Base-by-base conservation (phyloP, 2,888 invertebrate genomes). In the Xylophagus ater region DNA sequence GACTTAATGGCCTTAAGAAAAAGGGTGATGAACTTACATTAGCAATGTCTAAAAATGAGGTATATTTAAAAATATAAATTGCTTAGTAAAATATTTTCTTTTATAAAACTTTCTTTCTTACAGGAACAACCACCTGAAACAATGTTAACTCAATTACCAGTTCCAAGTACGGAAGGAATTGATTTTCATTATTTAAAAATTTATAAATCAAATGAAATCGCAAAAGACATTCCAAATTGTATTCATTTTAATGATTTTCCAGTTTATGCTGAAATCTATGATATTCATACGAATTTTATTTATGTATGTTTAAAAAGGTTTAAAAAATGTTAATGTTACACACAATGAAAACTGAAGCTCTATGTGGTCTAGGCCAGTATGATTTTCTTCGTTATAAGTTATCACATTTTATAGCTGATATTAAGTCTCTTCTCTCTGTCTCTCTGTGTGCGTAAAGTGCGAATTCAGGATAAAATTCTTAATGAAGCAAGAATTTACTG, bases 281-380 rank as follows among this genome's bases (percentile, higher is more conserved):
- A 84, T 57, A 66, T 88, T 34, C 78, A 81, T 48, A 82, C 85
- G 2, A 84, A 83, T 62, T 89, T 90, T 61, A 77, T 87, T 47
- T 81, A 85, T 64, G 87, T 88, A 62, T 72, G 78, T 73, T 51
- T 26, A 17, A 31, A n/a, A n/a, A n/a, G n/a, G n/a, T n/a, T n/a
- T 38, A n/a, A n/a, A n/a, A n/a, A n/a, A n/a, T n/a, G n/a, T n/a
- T n/a, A n/a, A n/a, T n/a, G n/a, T n/a, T n/a, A n/a, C n/a, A n/a
- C n/a, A n/a, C n/a, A n/a, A n/a, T n/a, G n/a, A n/a, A n/a, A n/a
- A n/a, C 44, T 14, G 13, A 44, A 4, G 24, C 18, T 17, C 20
- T 12, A 18, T 6, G 7, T 9, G 17, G 10, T 18, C n/a, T n/a
- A n/a, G n/a, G n/a, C n/a, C n/a, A n/a, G n/a, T n/a, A n/a, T n/a